A percentile compares a stretch with the other conserved stretches of the same genome.
phyloP scores from a whole-genome alignment of 2,113 vertebrate genomes.

The Varanus salvator region DNA sequence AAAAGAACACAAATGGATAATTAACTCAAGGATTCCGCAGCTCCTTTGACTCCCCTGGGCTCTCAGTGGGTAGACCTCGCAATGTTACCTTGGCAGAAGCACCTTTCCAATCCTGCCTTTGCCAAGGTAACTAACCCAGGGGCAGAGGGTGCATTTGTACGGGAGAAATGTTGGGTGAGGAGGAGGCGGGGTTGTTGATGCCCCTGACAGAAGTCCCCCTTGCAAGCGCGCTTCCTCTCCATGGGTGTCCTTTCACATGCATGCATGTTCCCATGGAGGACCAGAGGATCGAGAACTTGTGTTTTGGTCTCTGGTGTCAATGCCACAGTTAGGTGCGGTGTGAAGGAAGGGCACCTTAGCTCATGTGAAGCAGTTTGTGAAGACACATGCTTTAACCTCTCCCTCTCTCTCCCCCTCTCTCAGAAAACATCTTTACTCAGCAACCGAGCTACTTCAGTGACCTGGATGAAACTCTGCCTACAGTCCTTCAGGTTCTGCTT shows the following conservation, averaged over 20 bases:
- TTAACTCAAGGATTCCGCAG: too few relatives aligned
- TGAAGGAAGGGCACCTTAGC: background rate
- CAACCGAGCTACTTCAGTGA: constrained; percentile 93
- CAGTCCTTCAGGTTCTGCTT: constrained; percentile 85
- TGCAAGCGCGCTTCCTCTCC: too few relatives aligned
- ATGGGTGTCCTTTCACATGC: background rate
- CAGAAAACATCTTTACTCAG: constrained; percentile 94
- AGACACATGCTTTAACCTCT: background rate
- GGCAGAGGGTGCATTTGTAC: background rate
- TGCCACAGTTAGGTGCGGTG: background rate
- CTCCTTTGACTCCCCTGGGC: too few relatives aligned
- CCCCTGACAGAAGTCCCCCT: background rate
- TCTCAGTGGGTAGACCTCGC: background rate
- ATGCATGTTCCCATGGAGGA: background rate
- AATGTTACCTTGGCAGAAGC: background rate
- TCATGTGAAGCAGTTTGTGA: rapidly evolving
- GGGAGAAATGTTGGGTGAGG: background rate
- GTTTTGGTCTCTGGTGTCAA: too few relatives aligned
- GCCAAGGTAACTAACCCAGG: background rate
- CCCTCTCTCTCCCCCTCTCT: background rate
- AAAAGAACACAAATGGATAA: too few relatives aligned
- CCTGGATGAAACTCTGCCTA: constrained; percentile 89
- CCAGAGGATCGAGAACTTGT: too few relatives aligned
- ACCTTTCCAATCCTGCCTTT: background rate
- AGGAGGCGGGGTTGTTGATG: background rate